Percentiles rank a stretch among this genome's conserved stretches.
phyloP scores from a whole-genome alignment of 1,140 invertebrate genomes.

The Aphis gossypii region DNA sequence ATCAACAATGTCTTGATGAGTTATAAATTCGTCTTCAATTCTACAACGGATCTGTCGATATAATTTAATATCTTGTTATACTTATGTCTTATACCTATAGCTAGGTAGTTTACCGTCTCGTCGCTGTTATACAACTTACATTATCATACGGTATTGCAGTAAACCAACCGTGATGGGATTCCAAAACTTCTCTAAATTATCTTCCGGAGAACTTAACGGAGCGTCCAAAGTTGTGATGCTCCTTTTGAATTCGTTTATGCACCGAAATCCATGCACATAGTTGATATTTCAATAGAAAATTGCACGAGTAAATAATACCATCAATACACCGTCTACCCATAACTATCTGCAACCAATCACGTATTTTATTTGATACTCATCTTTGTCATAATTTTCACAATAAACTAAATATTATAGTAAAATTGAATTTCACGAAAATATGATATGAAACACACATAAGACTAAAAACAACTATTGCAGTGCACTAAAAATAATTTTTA shows the following conservation, averaged over 20 bases:
- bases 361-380: background rate
- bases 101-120: background rate
- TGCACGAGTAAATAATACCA: background rate
- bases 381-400: too few relatives aligned
- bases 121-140: background rate
- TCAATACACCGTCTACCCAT: background rate
- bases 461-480: background rate
- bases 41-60: background rate
- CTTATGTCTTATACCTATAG: background rate
- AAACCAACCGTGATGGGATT: background rate
- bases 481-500: background rate
- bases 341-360: background rate
- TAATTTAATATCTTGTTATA: background rate
- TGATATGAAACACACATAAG: background rate
- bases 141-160: background rate
- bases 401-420: background rate
- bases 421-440: background rate
- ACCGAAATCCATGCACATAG: background rate
- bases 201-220: background rate
- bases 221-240: background rate
- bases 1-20: background rate
- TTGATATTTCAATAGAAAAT: constrained; percentile 2
- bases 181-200: constrained; percentile 5
- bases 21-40: background rate
- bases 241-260: background rate